Percentiles rank a stretch among this genome's conserved stretches.
Evolutionary conservation across 2,888 invertebrate species (phyloP).

Genomic region (Polietes domitor): DNA sequence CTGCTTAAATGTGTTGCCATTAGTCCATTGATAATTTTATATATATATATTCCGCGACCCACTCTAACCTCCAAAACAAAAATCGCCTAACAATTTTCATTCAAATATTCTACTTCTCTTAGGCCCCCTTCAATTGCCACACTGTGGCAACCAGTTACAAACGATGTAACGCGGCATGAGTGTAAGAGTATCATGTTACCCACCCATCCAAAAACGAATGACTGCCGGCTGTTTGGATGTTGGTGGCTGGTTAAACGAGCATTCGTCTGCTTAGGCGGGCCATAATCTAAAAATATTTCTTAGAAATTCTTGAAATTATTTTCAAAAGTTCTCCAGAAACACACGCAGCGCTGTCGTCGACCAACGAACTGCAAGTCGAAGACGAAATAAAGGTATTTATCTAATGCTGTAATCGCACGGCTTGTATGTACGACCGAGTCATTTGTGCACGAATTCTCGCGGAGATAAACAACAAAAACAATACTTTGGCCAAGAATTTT

Average conservation of each 20-base stretch:
- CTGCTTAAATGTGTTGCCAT: too few species aligned
- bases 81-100: too few species aligned
- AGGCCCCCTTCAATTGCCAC: too few species aligned
- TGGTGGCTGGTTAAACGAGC: neutral
- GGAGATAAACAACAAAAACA: conserved; percentile 48
- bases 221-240: neutral
- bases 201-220: neutral
- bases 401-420: conserved; percentile 42
- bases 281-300: neutral
- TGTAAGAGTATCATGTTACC: neutral
- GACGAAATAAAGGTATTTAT: conserved; percentile 36
- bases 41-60: too few species aligned
- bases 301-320: conserved; percentile 42
- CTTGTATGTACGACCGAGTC: conserved; percentile 42
- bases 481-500: neutral
- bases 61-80: too few species aligned
- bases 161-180: neutral
- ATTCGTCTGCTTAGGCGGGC: neutral
- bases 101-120: too few species aligned
- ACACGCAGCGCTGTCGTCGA: neutral
- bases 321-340: neutral
- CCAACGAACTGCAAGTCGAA: too few species aligned
- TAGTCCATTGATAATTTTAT: too few species aligned
- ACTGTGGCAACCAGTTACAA: neutral
- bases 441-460: conserved; percentile 61